Evolutionary conservation across 2,113 vertebrate genomes (phyloP).

Genomic region (Calonectris borealis): DNA sequence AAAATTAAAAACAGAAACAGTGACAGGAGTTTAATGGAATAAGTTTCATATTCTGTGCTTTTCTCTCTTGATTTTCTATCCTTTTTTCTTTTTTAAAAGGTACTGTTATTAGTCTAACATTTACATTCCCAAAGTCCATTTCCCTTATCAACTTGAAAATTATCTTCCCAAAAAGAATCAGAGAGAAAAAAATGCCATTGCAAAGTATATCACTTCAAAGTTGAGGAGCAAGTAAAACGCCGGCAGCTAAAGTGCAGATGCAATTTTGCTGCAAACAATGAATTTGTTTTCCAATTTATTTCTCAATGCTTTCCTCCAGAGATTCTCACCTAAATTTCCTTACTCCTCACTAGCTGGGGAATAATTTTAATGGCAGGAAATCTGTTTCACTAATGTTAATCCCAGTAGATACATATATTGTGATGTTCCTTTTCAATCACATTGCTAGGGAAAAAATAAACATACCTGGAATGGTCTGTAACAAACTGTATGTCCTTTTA

Average conservation of each 20-base stretch:
- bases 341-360: not conserved
- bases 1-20: not conserved
- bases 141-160: not conserved
- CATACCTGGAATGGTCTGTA: not conserved
- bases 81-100: not conserved
- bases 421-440: not conserved
- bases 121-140: not conserved
- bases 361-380: not conserved
- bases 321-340: not conserved
- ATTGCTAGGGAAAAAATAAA: not conserved
- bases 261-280: not conserved
- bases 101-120: not conserved
- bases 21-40: not conserved
- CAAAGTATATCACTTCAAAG: not conserved
- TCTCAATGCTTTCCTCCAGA: not conserved
- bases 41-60: not conserved
- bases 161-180: not conserved
- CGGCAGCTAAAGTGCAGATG: not conserved
- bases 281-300: conserved; percentile 17
- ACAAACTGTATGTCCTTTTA: not conserved
- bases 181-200: not conserved
- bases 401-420: not conserved
- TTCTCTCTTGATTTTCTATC: not conserved
- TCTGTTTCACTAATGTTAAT: conserved; percentile 10
- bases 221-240: not conserved